These are phyloP conservation scores for Hecatera dysodea DNA, from an alignment of 2,888 invertebrate genomes.

Conservation along the genomic window DNA sequence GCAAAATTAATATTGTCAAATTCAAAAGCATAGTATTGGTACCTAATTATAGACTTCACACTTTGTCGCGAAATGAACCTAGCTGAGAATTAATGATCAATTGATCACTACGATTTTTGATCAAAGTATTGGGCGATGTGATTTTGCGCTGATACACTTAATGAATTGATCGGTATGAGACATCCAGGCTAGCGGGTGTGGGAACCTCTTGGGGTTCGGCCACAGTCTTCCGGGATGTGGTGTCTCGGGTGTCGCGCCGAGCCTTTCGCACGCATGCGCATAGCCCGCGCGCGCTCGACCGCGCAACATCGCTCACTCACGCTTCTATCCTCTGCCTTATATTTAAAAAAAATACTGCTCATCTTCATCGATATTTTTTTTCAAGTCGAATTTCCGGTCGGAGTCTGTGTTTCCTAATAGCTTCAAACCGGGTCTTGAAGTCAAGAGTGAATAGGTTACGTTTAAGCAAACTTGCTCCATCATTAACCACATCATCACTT, in stretches of 20 bases:
- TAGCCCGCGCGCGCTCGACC: slow-evolving; percentile 75
- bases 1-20: neutral
- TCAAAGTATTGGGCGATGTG: neutral
- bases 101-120: neutral
- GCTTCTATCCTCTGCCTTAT: slow-evolving; percentile 72
- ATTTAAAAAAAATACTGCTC: slow-evolving; percentile 53
- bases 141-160: slow-evolving; percentile 6
- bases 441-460: neutral
- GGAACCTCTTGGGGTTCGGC: slow-evolving; percentile 76
- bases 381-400: neutral
- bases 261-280: slow-evolving; percentile 85
- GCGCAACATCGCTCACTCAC: slow-evolving; percentile 77
- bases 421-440: neutral
- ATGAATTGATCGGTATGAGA: slow-evolving; percentile 43
- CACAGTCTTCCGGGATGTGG: slow-evolving; percentile 90
- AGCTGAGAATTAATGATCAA: neutral
- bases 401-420: neutral
- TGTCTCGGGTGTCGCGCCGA: slow-evolving; percentile 81
- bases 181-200: slow-evolving; percentile 68
- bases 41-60: neutral
- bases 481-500: neutral
- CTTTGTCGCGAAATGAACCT: neutral
- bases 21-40: neutral
- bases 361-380: slow-evolving; percentile 26
- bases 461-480: neutral